phyloP scores from a whole-genome alignment of 2,113 vertebrate species.

The Tautogolabrus adspersus region DNA sequence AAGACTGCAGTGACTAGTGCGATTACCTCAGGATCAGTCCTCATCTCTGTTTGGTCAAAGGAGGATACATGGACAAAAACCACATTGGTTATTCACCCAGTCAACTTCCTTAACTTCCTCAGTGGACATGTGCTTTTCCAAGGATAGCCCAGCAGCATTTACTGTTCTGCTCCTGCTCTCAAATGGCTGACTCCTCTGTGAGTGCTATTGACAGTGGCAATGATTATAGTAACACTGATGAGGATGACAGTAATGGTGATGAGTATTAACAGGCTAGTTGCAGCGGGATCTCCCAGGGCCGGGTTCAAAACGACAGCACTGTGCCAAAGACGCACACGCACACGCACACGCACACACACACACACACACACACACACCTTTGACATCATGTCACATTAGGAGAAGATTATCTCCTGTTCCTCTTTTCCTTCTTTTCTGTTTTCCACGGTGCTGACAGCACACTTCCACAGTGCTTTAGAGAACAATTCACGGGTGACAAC shows the following conservation, averaged over 20 bases:
- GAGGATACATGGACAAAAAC: slow-evolving; percentile 12
- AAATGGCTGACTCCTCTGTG: slow-evolving; percentile 23
- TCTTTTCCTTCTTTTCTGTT: slow-evolving; percentile 52
- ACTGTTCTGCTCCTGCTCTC: slow-evolving; percentile 26
- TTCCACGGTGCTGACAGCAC: slow-evolving; percentile 57
- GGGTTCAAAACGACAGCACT: slow-evolving; percentile 56
- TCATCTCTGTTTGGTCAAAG: slow-evolving; percentile 18
- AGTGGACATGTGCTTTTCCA: slow-evolving; percentile 2
- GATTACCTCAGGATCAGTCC: slow-evolving; percentile 44
- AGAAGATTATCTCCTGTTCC: slow-evolving; percentile 66
- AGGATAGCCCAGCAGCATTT: slow-evolving; percentile 34
- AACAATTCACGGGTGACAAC: slow-evolving; percentile 69
- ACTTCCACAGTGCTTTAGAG: slow-evolving; percentile 62
- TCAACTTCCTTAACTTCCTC: slow-evolving; percentile 22
- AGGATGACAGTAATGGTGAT: slow-evolving; percentile 73
- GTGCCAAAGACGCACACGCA: slow-evolving; percentile 18
- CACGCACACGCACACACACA: too few species aligned
- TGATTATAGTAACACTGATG: slow-evolving; percentile 65
- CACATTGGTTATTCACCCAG: slow-evolving; percentile 22
- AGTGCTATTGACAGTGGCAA: slow-evolving; percentile 48
- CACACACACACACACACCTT: slow-evolving; percentile 22
- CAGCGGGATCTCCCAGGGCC: slow-evolving; percentile 53
- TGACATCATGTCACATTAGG: slow-evolving; percentile 65
- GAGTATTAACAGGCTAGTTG: slow-evolving; percentile 69
- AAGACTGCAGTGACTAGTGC: slow-evolving; percentile 45